Base-by-base conservation (phyloP, 2,888 invertebrate genomes). In the Molanna angustata region DNA sequence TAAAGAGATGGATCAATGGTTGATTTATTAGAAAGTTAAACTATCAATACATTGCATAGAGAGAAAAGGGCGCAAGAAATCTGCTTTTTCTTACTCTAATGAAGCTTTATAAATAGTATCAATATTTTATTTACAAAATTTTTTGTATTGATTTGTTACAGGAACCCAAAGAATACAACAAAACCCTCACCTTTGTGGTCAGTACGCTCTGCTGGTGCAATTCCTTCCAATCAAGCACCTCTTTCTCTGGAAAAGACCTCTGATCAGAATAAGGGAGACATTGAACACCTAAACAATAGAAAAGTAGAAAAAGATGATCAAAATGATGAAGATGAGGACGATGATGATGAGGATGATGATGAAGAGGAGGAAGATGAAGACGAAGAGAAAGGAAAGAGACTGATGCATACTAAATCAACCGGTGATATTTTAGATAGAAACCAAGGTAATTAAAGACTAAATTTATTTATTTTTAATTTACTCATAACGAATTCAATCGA, bases 401-500 rank as follows among this genome's bases (percentile, higher is more conserved):
- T 54, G 32, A 37, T 47, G 37, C 58, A 58, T 43, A 53, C 52
- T 2, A 58, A 56, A 48, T 50, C 53, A 17, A 56, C 55, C 2
- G 58, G 58, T 11, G 58, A 58, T 27, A 55, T 58, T n/a, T 32
- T 58, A 14, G 58, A 55, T 20, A 45, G 45, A 3, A 50, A 48
- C 7, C 32, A 51, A 27, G 51, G 54, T 51, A 32, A 44, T 7
- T 6, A 18, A 17, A 16, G 6, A 16, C 17, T 16, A n/a, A 41
- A 6, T 41, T 11, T 41, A 19, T 41, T 19, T 41, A 16, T 27
- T 27, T 27, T 27, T n/a, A n/a, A n/a, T n/a, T n/a, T n/a, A n/a
- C n/a, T n/a, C n/a, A n/a, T n/a, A n/a, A n/a, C n/a, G n/a, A n/a
- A n/a, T n/a, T n/a, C n/a, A n/a, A n/a, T n/a, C n/a, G n/a, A n/a